Base-by-base conservation (phyloP, 2,888 invertebrate species). In the Pyrochroa serraticornis region DNA sequence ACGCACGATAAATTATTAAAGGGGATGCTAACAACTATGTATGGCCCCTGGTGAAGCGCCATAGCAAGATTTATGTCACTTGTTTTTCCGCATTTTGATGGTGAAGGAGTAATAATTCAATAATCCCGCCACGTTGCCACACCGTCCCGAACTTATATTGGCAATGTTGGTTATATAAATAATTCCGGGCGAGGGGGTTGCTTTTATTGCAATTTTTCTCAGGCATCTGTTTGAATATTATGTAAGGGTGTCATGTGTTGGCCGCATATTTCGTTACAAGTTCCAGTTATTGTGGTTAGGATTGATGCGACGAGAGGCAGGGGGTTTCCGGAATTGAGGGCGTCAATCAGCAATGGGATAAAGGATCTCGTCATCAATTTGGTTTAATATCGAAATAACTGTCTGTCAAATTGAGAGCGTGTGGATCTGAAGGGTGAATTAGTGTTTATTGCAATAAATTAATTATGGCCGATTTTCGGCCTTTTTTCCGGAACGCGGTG, bases 361-460 rank as follows among this genome's bases (percentile, higher is more conserved):
- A 53, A 46, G 45, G 33, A 38, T 41, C 41, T 53, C 46, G 35
- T 53, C 53, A 46, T 41, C 30, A 51, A 43, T 36, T 51, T 32
- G 32, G 41, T 46, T 52, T 51, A 51, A 43, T 45, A 52, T 38
- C 46, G 41, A 46, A 53, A 53, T 53, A 53, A 52, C 46, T 46
- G 46, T 51, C 51, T 35, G 14, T 47, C 47, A 47, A 47, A 37
- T 39, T 33, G 22, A 33, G 34, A 13, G 13, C 37, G 10, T 31
- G 31, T 46, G 35, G 37, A n/a, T 10, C 41, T 51, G 43, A 37
- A 46, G 46, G 41, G 45, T 52, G 46, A 53, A 53, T 53, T 53
- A 53, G 46, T 46, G 39, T 53, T 53, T 41, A 31, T 2, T 13
- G 12, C 2, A 14, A 39, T 35, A 46, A 39, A 46, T 46, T 46